phyloP scores from a whole-genome alignment of 2,888 invertebrate species.

The Cephus runcator region DNA sequence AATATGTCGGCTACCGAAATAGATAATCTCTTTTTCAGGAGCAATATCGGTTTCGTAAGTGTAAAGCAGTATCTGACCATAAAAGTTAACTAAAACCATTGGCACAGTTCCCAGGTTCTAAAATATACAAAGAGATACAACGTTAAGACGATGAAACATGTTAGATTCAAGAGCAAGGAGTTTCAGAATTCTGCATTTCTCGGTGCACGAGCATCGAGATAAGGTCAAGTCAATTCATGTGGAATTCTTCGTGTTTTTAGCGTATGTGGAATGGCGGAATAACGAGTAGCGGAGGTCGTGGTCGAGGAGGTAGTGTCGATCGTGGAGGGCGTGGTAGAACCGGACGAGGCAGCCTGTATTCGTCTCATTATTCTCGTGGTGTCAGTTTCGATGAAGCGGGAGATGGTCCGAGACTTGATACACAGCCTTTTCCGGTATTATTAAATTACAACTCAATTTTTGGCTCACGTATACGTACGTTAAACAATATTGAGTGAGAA shows the following conservation, averaged over 20 bases:
- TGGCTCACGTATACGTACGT: background rate
- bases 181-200: background rate
- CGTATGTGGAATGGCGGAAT: conserved; percentile 70
- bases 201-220: background rate
- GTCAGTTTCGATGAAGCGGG: conserved; percentile 65
- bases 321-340: conserved; percentile 62
- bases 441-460: conserved; percentile 5
- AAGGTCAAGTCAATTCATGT: background rate
- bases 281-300: conserved; percentile 64
- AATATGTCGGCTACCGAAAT: conserved; percentile 18
- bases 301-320: conserved; percentile 64
- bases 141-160: background rate
- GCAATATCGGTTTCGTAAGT: conserved; percentile 22
- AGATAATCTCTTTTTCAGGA: conserved; percentile 32
- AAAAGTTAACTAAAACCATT: background rate
- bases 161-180: background rate
- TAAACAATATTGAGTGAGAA: background rate
- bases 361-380: conserved; percentile 63
- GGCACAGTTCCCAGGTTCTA: background rate
- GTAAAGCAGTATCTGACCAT: background rate
- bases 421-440: conserved; percentile 55
- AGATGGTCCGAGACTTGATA: conserved; percentile 57
- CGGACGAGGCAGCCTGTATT: conserved; percentile 63
- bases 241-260: conserved; percentile 56
- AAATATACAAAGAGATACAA: background rate